A percentile compares a stretch with the other conserved stretches of the same genome.
Conservation (phyloP, 2,888 invertebrate genomes). For the Zaprionus bogoriensis region DNA sequence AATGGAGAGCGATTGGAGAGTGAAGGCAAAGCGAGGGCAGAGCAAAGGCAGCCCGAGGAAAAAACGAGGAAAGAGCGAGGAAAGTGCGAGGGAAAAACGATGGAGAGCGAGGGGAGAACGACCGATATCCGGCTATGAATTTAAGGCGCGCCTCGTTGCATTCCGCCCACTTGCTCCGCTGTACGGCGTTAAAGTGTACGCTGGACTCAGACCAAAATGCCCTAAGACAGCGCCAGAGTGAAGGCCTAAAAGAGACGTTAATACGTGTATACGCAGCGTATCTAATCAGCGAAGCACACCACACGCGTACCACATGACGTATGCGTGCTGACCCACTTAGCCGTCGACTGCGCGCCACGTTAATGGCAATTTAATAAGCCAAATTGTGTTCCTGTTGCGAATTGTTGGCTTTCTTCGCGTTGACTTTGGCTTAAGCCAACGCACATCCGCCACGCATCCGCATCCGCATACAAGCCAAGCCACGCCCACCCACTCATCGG, state of each 20-base stretch:
- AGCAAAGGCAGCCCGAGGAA: too few relatives aligned
- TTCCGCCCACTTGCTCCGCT: too few relatives aligned
- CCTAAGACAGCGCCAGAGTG: too few relatives aligned
- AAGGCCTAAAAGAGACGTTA: conserved; percentile 8
- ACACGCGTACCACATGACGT: conserved; percentile 25
- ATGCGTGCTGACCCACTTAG: conserved; percentile 50
- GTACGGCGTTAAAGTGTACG: too few relatives aligned
- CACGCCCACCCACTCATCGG: conserved; percentile 2
- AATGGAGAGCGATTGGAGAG: too few relatives aligned
- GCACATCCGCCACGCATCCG: conserved; percentile 12
- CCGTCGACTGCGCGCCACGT: not conserved
- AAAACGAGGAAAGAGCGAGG: too few relatives aligned
- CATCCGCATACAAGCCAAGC: not conserved
- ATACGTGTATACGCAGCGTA: conserved; percentile 15
- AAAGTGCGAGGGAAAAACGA: too few relatives aligned
- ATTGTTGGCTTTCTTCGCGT: conserved; percentile 19
- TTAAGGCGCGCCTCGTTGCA: too few relatives aligned
- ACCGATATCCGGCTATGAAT: conserved; percentile 60
- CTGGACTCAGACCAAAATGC: too few relatives aligned
- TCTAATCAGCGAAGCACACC: conserved; percentile 28
- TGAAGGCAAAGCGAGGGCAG: too few relatives aligned
- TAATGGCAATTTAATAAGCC: conserved; percentile 68
- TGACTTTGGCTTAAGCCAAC: conserved; percentile 24
- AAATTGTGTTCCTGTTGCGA: conserved; percentile 63
- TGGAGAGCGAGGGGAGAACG: too few relatives aligned